Conservation (phyloP, 1,140 invertebrate genomes). For the Lysiphlebus fabarum region DNA sequence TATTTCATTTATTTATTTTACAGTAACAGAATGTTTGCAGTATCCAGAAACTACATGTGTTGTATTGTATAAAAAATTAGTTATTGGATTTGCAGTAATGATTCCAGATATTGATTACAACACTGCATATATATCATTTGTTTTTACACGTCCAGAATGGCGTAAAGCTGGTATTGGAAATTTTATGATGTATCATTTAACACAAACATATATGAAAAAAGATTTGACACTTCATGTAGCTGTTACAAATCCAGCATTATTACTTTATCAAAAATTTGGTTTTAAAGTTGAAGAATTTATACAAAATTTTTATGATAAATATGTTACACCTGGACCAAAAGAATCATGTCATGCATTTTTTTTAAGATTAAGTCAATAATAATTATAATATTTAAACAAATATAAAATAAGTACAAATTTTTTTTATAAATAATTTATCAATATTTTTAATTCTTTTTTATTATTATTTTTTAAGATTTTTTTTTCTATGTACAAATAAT, state of each 20-base stretch:
- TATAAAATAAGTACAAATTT: no score
- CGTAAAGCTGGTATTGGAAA: conserved; percentile 73
- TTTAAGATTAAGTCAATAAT: conserved; percentile 68
- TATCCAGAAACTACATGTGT: conserved; percentile 92
- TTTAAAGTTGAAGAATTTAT: conserved; percentile 89
- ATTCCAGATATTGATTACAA: conserved; percentile 80
- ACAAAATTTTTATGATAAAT: conserved; percentile 89
- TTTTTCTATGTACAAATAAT: no score
- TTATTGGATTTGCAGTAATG: conserved; percentile 85
- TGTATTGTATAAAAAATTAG: conserved; percentile 76
- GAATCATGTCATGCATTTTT: conserved; percentile 85
- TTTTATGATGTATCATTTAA: conserved; percentile 90
- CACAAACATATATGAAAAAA: conserved; percentile 86
- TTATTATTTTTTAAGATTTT: no score
- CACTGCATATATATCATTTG: conserved; percentile 86
- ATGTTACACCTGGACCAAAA: conserved; percentile 72
- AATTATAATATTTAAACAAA: no score
- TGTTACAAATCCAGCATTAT: conserved; percentile 81
- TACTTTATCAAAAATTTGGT: conserved; percentile 75
- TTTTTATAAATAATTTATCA: no score
- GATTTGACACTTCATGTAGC: conserved; percentile 90
- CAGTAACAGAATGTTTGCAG: conserved; percentile 83
- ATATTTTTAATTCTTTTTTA: no score
- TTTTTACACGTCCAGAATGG: conserved; percentile 86
- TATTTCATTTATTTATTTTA: no score